phyloP scores from a whole-genome alignment of 2,113 vertebrate genomes.

The Phylloscopus trochiloides region DNA sequence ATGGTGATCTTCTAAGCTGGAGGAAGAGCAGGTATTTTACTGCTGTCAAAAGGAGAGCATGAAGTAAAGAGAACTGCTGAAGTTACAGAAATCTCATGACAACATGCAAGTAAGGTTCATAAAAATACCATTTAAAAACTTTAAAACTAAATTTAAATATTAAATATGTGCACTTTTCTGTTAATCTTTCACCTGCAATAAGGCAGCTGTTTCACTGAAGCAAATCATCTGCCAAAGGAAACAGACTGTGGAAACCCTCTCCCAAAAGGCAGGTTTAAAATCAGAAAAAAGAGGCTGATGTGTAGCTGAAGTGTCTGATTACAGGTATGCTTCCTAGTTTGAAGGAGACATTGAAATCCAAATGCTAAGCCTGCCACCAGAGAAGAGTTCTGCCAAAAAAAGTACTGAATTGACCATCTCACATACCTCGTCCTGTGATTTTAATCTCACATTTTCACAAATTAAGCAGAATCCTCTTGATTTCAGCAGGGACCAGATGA shows the following conservation, averaged over 20 bases:
- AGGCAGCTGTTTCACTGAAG: not conserved
- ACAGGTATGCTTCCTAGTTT: not conserved
- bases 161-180: not conserved
- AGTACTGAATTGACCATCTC: not conserved
- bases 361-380: not conserved
- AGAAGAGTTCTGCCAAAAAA: not conserved
- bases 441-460: not conserved
- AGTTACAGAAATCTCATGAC: not conserved
- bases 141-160: not conserved
- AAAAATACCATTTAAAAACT: not conserved
- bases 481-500: not conserved
- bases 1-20: not conserved
- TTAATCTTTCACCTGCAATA: not conserved
- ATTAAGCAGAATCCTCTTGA: not conserved
- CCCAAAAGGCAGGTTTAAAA: not conserved
- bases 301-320: not conserved
- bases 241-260: not conserved
- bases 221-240: not conserved
- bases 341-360: not conserved
- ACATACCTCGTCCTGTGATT: not conserved
- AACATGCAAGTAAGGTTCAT: not conserved
- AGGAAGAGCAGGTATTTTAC: not conserved
- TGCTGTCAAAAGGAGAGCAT: not conserved
- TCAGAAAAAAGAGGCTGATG: not conserved
- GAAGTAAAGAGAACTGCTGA: not conserved